These are phyloP conservation scores for Peromyscus attwateri DNA, from an alignment of 2,797 vertebrate genomes.

Conservation along the genomic window DNA sequence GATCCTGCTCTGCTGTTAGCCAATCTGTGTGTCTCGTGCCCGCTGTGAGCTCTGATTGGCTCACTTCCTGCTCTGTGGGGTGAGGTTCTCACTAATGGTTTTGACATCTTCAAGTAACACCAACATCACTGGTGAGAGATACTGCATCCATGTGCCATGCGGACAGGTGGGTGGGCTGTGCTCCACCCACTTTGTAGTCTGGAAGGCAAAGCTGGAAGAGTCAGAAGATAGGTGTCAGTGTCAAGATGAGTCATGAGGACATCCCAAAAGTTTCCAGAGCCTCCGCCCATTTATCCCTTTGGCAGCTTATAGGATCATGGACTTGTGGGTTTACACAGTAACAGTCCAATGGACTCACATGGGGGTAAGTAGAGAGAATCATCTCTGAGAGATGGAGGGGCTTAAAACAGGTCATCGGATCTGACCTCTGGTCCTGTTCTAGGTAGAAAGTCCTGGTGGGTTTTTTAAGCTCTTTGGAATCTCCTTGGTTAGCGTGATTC, in stretches of 20 bases:
- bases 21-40: neutral
- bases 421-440: neutral
- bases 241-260: conserved; percentile 68
- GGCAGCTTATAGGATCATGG: conserved; percentile 31
- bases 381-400: neutral
- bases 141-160: conserved; percentile 32
- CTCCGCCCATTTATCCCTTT: conserved; percentile 35
- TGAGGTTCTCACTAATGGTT: conserved; percentile 69
- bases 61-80: conserved; percentile 59
- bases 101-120: conserved; percentile 59
- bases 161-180: conserved; percentile 51
- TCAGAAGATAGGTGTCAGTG: conserved; percentile 50
- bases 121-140: conserved; percentile 60
- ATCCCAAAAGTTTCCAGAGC: conserved; percentile 4
- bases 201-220: conserved; percentile 29
- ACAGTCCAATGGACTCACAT: neutral
- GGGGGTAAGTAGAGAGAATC: neutral
- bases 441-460: neutral
- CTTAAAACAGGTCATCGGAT: neutral
- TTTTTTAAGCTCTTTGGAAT: neutral
- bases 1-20: neutral
- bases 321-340: conserved; percentile 31
- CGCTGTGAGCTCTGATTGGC: conserved; percentile 56
- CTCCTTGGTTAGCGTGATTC: neutral
- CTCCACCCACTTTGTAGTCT: conserved; percentile 51